These are phyloP conservation scores for Nasonia giraulti DNA, from an alignment of 1,140 invertebrate genomes.

Conservation along the genomic window DNA sequence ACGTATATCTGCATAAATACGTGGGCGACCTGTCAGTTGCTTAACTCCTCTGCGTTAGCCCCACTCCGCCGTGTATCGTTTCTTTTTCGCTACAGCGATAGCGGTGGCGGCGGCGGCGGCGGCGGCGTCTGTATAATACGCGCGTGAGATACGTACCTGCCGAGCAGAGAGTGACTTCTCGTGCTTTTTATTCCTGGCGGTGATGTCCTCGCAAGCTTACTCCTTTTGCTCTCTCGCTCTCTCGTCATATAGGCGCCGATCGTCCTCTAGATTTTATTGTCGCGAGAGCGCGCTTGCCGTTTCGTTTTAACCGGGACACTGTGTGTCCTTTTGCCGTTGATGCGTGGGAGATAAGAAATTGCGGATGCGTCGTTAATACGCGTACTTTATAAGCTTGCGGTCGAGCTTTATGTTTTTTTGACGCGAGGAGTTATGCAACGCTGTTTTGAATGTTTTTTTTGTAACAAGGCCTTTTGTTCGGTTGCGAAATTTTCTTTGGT, in stretches of 20 bases:
- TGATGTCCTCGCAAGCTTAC: not conserved
- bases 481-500: too few relatives aligned
- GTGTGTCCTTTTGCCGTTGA: not conserved
- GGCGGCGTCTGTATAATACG: conserved; percentile 13
- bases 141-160: not conserved
- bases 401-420: not conserved
- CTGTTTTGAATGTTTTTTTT: not conserved
- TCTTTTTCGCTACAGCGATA: not conserved
- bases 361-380: not conserved
- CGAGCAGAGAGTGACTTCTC: not conserved
- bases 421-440: not conserved
- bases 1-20: not conserved
- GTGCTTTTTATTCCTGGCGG: not conserved
- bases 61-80: not conserved
- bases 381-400: not conserved
- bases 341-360: not conserved
- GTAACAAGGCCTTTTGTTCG: too few relatives aligned
- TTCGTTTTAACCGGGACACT: too few relatives aligned
- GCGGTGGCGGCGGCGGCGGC: too few relatives aligned
- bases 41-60: not conserved
- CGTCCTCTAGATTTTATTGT: conserved; percentile 28
- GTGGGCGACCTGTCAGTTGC: conserved; percentile 22
- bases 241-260: not conserved
- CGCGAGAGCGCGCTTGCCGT: not conserved
- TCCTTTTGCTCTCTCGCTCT: not conserved